These are phyloP conservation scores for Drosophila phalerata DNA, from an alignment of 2,888 invertebrate species.

Conservation along the genomic window DNA sequence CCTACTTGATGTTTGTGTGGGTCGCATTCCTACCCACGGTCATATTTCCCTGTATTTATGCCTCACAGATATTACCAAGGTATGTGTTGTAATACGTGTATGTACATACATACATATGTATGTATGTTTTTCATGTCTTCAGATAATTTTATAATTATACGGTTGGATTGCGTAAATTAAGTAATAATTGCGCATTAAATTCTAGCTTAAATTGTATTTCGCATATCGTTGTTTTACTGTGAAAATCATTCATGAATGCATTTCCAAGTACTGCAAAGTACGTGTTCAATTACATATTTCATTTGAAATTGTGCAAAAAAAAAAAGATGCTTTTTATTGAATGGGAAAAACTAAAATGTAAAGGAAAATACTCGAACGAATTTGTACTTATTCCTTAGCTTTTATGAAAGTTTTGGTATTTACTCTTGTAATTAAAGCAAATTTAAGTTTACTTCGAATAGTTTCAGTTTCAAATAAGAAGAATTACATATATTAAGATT, in stretches of 20 bases:
- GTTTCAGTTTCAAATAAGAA: too few species aligned
- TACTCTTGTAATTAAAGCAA: too few species aligned
- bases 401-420: too few species aligned
- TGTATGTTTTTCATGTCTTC: neutral
- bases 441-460: too few species aligned
- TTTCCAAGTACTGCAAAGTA: neutral
- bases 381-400: too few species aligned
- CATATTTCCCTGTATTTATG: slow-evolving; percentile 89
- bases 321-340: too few species aligned
- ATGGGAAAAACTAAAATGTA: too few species aligned
- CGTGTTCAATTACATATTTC: neutral
- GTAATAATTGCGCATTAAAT: neutral
- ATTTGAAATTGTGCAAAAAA: too few species aligned
- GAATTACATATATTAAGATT: too few species aligned
- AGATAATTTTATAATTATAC: neutral
- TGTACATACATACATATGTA: too few species aligned
- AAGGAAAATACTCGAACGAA: too few species aligned
- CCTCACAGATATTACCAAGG: slow-evolving; percentile 89
- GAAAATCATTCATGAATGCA: neutral
- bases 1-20: slow-evolving; percentile 90
- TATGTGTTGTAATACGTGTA: slow-evolving; percentile 83
- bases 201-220: neutral
- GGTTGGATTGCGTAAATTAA: neutral
- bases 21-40: slow-evolving; percentile 90
- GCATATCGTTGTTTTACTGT: neutral